These are phyloP conservation scores for Anaspis maculata DNA, from an alignment of 2,888 invertebrate species.

Conservation along the genomic window DNA sequence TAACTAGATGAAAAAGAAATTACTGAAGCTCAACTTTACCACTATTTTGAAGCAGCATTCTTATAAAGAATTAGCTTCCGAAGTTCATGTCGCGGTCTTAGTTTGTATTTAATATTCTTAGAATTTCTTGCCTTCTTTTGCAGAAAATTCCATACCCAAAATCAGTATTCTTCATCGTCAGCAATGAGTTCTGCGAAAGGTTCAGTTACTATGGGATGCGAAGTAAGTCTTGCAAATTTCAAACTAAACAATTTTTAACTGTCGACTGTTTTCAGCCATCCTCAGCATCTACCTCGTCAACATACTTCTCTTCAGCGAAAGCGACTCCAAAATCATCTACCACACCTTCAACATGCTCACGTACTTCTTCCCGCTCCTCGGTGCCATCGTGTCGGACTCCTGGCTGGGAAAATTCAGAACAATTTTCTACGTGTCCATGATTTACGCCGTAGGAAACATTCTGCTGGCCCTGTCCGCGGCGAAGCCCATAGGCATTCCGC, in stretches of 20 bases:
- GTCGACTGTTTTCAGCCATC: conserved; percentile 67
- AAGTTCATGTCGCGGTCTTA: too few relatives aligned
- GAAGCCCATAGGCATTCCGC: conserved; percentile 53
- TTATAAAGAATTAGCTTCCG: too few relatives aligned
- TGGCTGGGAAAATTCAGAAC: conserved; percentile 85
- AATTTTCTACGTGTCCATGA: conserved; percentile 79
- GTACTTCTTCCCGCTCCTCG: conserved; percentile 81
- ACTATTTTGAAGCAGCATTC: too few relatives aligned
- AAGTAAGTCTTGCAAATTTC: conserved; percentile 72
- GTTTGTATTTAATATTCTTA: too few relatives aligned
- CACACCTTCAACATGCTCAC: conserved; percentile 85
- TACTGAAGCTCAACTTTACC: too few relatives aligned
- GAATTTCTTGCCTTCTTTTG: too few relatives aligned
- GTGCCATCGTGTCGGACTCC: conserved; percentile 91
- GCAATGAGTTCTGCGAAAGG: conserved; percentile 96
- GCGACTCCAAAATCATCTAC: conserved; percentile 76
- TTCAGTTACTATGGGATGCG: conserved; percentile 97
- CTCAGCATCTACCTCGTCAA: conserved; percentile 80
- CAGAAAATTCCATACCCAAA: conserved; percentile 74
- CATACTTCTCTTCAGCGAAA: conserved; percentile 63
- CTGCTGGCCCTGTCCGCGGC: conserved; percentile 65
- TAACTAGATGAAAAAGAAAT: too few relatives aligned
- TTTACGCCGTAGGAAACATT: conserved; percentile 79
- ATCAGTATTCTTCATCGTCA: conserved; percentile 85
- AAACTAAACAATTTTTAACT: not conserved